Conservation (phyloP, 2,888 invertebrate species). For the Tenthredo scrophulariae region DNA sequence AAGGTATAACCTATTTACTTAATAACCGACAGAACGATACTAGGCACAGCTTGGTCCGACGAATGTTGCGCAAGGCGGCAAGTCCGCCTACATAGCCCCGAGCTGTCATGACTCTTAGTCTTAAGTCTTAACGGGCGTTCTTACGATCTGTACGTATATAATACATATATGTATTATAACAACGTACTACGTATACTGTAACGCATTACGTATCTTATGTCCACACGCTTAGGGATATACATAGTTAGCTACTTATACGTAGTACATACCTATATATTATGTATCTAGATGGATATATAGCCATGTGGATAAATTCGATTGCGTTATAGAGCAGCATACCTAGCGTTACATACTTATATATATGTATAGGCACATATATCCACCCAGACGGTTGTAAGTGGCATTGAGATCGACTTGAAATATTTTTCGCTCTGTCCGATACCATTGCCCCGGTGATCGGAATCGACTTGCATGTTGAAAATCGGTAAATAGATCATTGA, state of each 20-base stretch:
- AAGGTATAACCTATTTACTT: conserved; percentile 66
- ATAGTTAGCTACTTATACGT: conserved; percentile 25
- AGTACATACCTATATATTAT: background rate
- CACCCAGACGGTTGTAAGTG: background rate
- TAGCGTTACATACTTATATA: background rate
- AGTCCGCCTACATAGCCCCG: conserved; percentile 73
- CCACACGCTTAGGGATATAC: background rate
- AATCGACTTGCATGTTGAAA: background rate
- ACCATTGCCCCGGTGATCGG: background rate
- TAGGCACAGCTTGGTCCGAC: conserved; percentile 54
- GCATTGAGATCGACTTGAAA: conserved; percentile 17
- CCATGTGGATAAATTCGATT: conserved; percentile 18
- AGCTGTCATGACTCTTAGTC: conserved; percentile 67
- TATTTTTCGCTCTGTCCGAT: background rate
- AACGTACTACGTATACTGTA: background rate
- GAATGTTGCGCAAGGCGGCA: conserved; percentile 67
- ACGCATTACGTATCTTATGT: conserved; percentile 12
- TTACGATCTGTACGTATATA: conserved; percentile 30
- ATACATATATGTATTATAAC: background rate
- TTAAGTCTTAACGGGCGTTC: conserved; percentile 38
- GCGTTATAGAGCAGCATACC: conserved; percentile 21
- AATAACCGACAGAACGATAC: conserved; percentile 63
- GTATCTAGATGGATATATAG: background rate
- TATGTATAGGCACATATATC: background rate
- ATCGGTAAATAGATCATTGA: background rate